A percentile compares a stretch with the other conserved stretches of the same genome.
Evolutionary conservation across 2,888 invertebrate genomes (phyloP).

Genomic region (Acleris holmiana): DNA sequence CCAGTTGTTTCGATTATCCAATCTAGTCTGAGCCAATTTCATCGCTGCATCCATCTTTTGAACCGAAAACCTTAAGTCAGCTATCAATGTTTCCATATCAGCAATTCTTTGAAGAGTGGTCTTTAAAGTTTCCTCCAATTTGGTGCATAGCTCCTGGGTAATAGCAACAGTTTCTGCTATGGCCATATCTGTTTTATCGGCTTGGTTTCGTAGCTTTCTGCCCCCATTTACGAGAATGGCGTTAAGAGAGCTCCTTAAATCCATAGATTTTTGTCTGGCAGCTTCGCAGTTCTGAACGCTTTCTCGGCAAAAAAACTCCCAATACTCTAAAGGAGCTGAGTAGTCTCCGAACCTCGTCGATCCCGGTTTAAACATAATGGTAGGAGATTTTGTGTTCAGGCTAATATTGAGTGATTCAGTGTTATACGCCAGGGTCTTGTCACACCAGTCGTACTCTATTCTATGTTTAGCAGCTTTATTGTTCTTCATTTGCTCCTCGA

Average conservation of each 20-base stretch:
- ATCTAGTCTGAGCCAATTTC: constrained; percentile 94
- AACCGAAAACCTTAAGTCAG: constrained; percentile 87
- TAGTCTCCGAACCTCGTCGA: constrained; percentile 91
- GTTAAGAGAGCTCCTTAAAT: constrained; percentile 88
- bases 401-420: constrained; percentile 89
- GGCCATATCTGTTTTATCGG: constrained; percentile 91
- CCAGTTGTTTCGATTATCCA: constrained; percentile 89
- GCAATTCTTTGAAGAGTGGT: constrained; percentile 90
- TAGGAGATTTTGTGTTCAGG: constrained; percentile 87
- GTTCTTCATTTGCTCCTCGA: constrained; percentile 88
- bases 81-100: constrained; percentile 90
- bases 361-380: constrained; percentile 91
- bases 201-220: constrained; percentile 92
- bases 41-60: constrained; percentile 91
- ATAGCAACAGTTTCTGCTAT: constrained; percentile 90
- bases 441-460: constrained; percentile 96
- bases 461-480: constrained; percentile 92
- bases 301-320: constrained; percentile 93
- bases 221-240: constrained; percentile 90
- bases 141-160: constrained; percentile 89
- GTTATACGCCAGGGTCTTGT: constrained; percentile 92
- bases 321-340: constrained; percentile 88
- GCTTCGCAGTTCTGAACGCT: constrained; percentile 90
- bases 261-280: constrained; percentile 89
- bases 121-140: constrained; percentile 88